These are phyloP conservation scores for Pachliopta kotzebuea DNA, from an alignment of 2,888 invertebrate genomes.

Conservation along the genomic window DNA sequence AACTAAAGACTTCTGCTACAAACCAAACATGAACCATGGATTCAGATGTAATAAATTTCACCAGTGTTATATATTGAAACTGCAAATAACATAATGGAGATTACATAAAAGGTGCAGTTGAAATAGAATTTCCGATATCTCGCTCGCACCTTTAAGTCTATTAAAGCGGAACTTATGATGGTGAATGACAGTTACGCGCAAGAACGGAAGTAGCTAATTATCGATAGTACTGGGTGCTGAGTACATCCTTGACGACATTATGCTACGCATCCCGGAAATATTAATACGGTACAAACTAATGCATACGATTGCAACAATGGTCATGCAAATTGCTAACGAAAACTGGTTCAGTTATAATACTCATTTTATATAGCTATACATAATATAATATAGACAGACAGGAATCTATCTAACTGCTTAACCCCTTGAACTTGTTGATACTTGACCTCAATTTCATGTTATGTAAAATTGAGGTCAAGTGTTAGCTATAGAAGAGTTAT, in stretches of 20 bases:
- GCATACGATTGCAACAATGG: constrained; percentile 2
- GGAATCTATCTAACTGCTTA: too few relatives aligned
- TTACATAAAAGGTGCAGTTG: background rate
- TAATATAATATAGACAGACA: too few relatives aligned
- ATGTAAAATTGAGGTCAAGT: too few relatives aligned
- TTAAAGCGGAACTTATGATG: constrained; percentile 16
- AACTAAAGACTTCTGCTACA: too few relatives aligned
- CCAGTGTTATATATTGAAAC: too few relatives aligned
- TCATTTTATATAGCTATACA: too few relatives aligned
- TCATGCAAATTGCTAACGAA: background rate
- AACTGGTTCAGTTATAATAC: background rate
- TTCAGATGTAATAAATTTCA: too few relatives aligned
- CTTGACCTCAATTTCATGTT: too few relatives aligned
- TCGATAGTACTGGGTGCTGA: constrained; percentile 12
- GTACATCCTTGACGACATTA: constrained; percentile 23
- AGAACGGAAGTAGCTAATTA: constrained; percentile 27
- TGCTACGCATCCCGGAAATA: constrained; percentile 17
- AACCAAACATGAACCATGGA: too few relatives aligned
- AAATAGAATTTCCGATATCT: background rate
- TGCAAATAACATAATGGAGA: background rate
- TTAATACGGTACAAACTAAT: constrained; percentile 25
- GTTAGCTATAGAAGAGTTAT: too few relatives aligned
- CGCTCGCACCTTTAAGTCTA: background rate
- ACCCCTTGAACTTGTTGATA: too few relatives aligned
- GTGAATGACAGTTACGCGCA: background rate